Evolutionary conservation across 2,888 invertebrate genomes (phyloP).

Genomic region (Melanostoma mellinum): DNA sequence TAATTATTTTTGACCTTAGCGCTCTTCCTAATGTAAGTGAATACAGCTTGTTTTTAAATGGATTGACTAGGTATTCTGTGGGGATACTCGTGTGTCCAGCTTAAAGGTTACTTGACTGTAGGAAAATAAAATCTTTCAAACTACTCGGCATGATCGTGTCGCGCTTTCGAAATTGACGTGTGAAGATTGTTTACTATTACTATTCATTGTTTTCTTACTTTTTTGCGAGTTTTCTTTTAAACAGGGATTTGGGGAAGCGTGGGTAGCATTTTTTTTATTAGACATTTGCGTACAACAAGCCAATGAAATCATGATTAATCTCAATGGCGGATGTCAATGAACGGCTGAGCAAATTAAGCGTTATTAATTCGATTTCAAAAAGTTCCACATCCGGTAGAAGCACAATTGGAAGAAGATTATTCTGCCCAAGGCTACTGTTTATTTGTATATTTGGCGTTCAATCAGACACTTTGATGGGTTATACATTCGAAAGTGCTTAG

Average conservation of each 20-base stretch:
- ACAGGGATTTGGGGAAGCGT: constrained; percentile 40
- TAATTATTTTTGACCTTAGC: constrained; percentile 69
- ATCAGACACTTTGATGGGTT: background rate
- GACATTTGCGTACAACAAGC: background rate
- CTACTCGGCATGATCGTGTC: constrained; percentile 22
- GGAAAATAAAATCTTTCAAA: background rate
- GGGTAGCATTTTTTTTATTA: constrained; percentile 43
- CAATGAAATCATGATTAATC: constrained; percentile 20
- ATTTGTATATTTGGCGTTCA: background rate
- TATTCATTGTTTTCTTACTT: background rate
- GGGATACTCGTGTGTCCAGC: background rate
- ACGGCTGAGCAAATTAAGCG: constrained; percentile 28
- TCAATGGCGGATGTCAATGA: constrained; percentile 57
- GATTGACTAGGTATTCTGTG: background rate
- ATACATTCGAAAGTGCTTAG: constrained; percentile 6
- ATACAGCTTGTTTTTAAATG: constrained; percentile 28
- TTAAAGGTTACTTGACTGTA: constrained; percentile 17
- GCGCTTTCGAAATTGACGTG: constrained; percentile 54
- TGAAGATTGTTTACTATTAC: constrained; percentile 46
- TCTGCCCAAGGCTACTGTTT: background rate
- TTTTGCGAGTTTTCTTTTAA: background rate
- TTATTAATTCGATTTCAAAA: constrained; percentile 42
- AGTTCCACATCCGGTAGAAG: constrained; percentile 53
- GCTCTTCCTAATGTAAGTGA: constrained; percentile 62
- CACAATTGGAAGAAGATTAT: constrained; percentile 8